A percentile compares a stretch with the other conserved stretches of the same genome.
phyloP scores from a whole-genome alignment of 2,113 vertebrate genomes.

The Xiphorhynchus elegans region DNA sequence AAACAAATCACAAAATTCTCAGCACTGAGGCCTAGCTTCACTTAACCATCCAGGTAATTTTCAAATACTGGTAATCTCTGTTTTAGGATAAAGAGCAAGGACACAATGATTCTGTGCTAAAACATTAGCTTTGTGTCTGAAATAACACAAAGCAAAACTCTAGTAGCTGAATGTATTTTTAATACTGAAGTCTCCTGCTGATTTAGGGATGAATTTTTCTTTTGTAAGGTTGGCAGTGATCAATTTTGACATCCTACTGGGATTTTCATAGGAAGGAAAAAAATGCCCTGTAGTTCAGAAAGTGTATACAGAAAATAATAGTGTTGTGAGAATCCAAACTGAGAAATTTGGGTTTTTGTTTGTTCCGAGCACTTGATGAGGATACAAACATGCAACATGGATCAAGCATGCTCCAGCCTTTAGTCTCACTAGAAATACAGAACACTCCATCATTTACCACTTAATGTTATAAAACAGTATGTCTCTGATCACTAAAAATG shows the following conservation, averaged over 20 bases:
- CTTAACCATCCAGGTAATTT: not conserved
- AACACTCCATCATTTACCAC: not conserved
- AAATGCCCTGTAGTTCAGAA: not conserved
- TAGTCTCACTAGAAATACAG: not conserved
- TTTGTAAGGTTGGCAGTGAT: not conserved
- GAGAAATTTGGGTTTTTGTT: not conserved
- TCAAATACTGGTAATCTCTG: not conserved
- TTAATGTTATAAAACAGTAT: not conserved
- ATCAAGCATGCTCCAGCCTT: conserved; percentile 37
- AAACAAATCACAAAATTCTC: conserved; percentile 59
- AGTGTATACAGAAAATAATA: not conserved
- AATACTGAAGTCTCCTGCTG: not conserved
- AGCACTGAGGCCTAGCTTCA: conserved; percentile 26
- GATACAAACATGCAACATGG: conserved; percentile 5
- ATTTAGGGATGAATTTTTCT: not conserved
- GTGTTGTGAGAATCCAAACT: not conserved
- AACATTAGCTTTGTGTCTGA: not conserved
- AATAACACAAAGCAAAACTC: not conserved
- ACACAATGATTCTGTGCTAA: not conserved
- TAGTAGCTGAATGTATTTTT: not conserved
- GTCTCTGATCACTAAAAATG: not conserved
- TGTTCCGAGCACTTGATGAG: not conserved
- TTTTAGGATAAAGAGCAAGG: not conserved
- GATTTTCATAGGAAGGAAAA: not conserved
- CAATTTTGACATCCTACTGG: not conserved